Evolutionary conservation across 2,888 invertebrate genomes (phyloP), one percentile per base, ranked within the genome.

Genomic region (Platynereis dumerilii): DNA sequence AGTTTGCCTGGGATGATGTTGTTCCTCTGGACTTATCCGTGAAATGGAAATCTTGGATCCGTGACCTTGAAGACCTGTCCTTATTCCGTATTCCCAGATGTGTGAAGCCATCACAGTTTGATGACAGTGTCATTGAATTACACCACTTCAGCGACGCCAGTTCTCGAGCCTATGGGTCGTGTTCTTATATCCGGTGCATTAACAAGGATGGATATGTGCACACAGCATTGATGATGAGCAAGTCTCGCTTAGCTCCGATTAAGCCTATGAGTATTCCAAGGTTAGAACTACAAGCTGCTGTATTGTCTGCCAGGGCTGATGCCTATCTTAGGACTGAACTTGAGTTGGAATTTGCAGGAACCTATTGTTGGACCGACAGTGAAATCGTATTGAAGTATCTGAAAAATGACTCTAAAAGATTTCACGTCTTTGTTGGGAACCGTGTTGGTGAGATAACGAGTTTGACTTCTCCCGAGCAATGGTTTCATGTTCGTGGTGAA

Each of bases 371-470:
- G 68, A 66, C 64, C 7, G 65, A 69, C 28, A 65, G 64, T 12
- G 57, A 52, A 22, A 63, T 65, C 5, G 64, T 67, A 15, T 44
- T 67, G n/a, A 60, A 58, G 2, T 71, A 70, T 45, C 58, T 65
- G 20, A 55, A 39, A 7, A 59, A 68, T 12, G 67, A 74, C 39
- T 67, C 72, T 12, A 26, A 53, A 29, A 20, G 65, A 12, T 76
- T 75, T 69, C 75, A 77, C 44, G 71, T 72, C 0, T 77, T 72
- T 67, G 75, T 77, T 0, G 65, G 66, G 1, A 76, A 78, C 53
- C 28, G 74, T 44, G 72, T 77, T 1, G 39, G 69, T 7, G 45
- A 69, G 59, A 76, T 78, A 5, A 70, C 70, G 52, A 44, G 66
- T 15, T 58, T 58, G 1, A 54, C 71, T 7, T 27, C 64, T 7